Evolutionary conservation across 2,113 vertebrate genomes (phyloP).

Genomic region (Perca schrenkii): DNA sequence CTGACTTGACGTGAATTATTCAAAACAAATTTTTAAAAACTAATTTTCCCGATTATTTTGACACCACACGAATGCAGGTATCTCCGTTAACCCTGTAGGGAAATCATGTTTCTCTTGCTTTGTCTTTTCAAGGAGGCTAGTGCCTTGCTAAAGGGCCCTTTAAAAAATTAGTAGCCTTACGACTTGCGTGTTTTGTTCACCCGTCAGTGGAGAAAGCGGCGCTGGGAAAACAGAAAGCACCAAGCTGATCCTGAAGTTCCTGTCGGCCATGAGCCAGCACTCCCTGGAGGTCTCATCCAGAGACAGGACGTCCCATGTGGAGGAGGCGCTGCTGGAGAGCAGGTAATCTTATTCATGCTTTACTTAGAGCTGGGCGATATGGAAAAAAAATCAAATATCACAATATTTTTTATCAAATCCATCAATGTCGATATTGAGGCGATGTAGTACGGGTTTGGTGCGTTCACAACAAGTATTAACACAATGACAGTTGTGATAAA

Average conservation of each 20-base stretch:
- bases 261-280: slow-evolving; percentile 95
- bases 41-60: no score
- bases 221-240: slow-evolving; percentile 98
- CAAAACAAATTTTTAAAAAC: no score
- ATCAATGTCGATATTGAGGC: no score
- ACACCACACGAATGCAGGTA: no score
- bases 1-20: no score
- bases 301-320: slow-evolving; percentile 89
- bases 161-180: not conserved
- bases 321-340: slow-evolving; percentile 96
- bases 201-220: slow-evolving; percentile 94
- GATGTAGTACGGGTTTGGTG: no score
- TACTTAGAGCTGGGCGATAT: no score
- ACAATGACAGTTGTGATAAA: no score
- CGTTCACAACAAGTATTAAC: no score
- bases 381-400: no score
- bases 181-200: not conserved
- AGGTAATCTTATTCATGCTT: slow-evolving; percentile 68
- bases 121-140: not conserved
- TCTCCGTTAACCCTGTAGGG: no score
- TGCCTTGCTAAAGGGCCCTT: not conserved
- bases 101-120: not conserved
- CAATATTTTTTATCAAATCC: no score
- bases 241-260: slow-evolving; percentile 95
- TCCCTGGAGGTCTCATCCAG: slow-evolving; percentile 87